Evolutionary conservation across 2,888 invertebrate species (phyloP).

Genomic region (Malacosoma neustria): DNA sequence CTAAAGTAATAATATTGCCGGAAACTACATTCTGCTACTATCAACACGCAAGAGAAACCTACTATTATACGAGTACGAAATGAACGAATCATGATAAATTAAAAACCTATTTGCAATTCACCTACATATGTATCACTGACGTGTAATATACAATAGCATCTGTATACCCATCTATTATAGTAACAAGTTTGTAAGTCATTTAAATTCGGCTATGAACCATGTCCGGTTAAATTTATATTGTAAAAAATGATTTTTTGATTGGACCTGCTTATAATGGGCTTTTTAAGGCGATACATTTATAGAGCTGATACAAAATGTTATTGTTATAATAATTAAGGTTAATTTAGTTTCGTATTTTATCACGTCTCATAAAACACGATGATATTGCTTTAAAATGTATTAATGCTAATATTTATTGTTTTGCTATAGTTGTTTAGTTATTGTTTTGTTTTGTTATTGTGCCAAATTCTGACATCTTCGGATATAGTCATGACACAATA

Average conservation of each 20-base stretch:
- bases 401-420: no score
- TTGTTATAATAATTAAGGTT: neutral
- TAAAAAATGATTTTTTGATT: constrained; percentile 75
- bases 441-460: no score
- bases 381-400: no score
- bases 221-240: constrained; percentile 65
- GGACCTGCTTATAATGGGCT: constrained; percentile 56
- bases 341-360: constrained; percentile 2
- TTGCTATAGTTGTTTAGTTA: no score
- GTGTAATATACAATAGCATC: constrained; percentile 11
- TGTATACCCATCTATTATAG: constrained; percentile 28
- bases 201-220: constrained; percentile 54
- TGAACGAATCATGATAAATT: no score
- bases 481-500: no score
- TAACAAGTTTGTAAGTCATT: constrained; percentile 53
- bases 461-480: no score
- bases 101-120: constrained; percentile 17
- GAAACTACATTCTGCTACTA: no score
- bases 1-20: no score
- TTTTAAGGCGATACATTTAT: constrained; percentile 27
- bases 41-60: no score
- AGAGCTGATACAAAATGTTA: constrained; percentile 28
- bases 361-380: constrained; percentile 4
- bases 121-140: constrained; percentile 6
- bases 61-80: no score